These are phyloP conservation scores for Ridgeia piscesae DNA, from an alignment of 1,140 invertebrate species.

Conservation along the genomic window DNA sequence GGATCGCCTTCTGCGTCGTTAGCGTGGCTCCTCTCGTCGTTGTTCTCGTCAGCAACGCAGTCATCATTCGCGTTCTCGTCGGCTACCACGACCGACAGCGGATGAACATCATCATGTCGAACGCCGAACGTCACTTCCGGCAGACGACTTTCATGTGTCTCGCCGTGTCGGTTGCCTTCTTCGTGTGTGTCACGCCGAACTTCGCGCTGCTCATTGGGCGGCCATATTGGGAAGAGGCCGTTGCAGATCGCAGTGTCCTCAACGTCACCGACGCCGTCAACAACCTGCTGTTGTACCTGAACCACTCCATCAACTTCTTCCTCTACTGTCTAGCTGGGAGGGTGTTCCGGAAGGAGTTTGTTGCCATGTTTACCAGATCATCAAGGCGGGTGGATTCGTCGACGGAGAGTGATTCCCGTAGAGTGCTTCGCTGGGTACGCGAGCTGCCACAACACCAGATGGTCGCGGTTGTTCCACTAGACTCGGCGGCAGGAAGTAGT, in stretches of 20 bases:
- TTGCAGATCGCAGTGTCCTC: conserved; percentile 3
- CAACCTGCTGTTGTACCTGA: conserved; percentile 31
- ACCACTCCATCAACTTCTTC: conserved; percentile 39
- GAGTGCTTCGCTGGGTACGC: neutral
- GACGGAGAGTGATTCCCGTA: neutral
- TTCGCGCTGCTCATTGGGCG: conserved; percentile 30
- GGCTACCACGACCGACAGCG: neutral
- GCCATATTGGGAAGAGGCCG: conserved; percentile 26
- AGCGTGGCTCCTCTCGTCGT: conserved; percentile 20
- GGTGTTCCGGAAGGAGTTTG: conserved; percentile 27
- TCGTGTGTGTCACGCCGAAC: conserved; percentile 30
- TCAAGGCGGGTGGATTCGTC: neutral
- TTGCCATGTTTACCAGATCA: neutral
- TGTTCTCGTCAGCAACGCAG: conserved; percentile 29
- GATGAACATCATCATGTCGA: conserved; percentile 7
- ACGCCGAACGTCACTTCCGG: neutral
- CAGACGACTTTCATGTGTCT: conserved; percentile 31
- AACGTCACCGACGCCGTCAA: conserved; percentile 27
- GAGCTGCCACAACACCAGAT: neutral
- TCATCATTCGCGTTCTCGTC: conserved; percentile 25
- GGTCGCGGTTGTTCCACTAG: neutral
- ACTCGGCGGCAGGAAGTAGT: neutral
- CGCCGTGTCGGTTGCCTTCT: conserved; percentile 25
- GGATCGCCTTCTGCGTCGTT: conserved; percentile 29
- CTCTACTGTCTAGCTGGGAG: conserved; percentile 35